These are phyloP conservation scores for Eidolon dupreanum DNA, from an alignment of 2,797 vertebrate genomes.

Conservation along the genomic window DNA sequence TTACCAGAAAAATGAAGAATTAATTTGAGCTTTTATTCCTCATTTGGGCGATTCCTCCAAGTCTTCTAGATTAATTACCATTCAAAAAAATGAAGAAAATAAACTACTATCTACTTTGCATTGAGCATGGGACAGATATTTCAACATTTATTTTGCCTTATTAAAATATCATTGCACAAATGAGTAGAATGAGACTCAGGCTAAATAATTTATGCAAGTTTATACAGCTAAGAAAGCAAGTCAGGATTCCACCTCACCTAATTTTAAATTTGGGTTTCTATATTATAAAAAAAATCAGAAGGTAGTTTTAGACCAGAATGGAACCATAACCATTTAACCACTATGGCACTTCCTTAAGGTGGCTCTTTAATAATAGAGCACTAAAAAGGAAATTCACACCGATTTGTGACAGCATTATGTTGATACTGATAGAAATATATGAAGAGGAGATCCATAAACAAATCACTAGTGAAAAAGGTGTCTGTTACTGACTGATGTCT, in stretches of 20 bases:
- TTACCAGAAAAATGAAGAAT: constrained; percentile 34
- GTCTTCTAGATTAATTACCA: neutral
- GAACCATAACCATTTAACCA: neutral
- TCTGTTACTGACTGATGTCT: neutral
- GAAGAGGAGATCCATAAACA: neutral
- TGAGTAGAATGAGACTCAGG: neutral
- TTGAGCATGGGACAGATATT: neutral
- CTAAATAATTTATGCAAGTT: neutral
- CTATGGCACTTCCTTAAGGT: neutral
- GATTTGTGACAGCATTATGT: neutral
- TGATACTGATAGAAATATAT: neutral
- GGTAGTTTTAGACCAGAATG: neutral
- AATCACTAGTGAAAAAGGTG: neutral
- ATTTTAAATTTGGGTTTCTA: constrained; percentile 27
- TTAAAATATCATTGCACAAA: constrained; percentile 8
- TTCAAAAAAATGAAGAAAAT: neutral
- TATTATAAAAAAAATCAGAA: neutral
- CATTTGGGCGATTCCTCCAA: neutral
- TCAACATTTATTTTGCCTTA: constrained; percentile 37
- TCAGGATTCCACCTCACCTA: neutral
- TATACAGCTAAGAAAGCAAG: neutral
- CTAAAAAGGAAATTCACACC: neutral
- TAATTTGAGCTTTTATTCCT: neutral
- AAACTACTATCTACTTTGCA: constrained; percentile 44
- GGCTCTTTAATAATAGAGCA: neutral